Evolutionary conservation across 2,797 vertebrate species (phyloP), one percentile per base, ranked within the genome.

Genomic region (Microctenopoma stevenorrisi): DNA sequence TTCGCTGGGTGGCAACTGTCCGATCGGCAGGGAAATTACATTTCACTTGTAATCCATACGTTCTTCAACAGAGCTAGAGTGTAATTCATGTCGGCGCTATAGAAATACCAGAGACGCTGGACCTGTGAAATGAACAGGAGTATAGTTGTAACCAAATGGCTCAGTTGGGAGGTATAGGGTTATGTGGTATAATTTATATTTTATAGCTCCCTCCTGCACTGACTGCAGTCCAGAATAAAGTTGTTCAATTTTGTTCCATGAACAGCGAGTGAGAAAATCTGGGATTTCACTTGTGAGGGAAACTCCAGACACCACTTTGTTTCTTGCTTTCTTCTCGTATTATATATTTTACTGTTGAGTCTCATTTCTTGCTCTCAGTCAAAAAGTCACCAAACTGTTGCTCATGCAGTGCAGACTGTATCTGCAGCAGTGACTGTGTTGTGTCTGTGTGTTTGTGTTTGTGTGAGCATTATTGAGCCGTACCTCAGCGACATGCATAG

Each of bases 101-200:
- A 81, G 88, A 86, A 90, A 81, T 50, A 83, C 50, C 79, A 82
- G 83, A 85, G 82, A 86, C 60, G 59, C 83, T 76, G 79, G 82
- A 75, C 61, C 84, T 66, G 70, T 77, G 75, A 81, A 86, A 81
- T 69, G 78, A 92, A 91, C 89, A 92, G 91, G 88, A 92, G 90
- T 88, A 82, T 82, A 87, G 82, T 86, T 91, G 88, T 91, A 92
- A 90, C 91, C 88, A 85, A 93, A 94, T 90, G 87, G 87, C 90
- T 89, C 92, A 91, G 79, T 67, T 84, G 93, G 93, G 93, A 94
- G 89, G 85, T 92, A 85, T 91, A 89, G 86, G 89, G 89, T 92
- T 91, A 91, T 93, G 90, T 90, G 87, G 87, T 92, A 86, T 93
- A 91, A 93, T 94, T 93, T 91, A 93, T 92, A 88, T 93, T 94